Base-by-base conservation (phyloP, 2,888 invertebrate species). In the Barypeithes pellucidus region DNA sequence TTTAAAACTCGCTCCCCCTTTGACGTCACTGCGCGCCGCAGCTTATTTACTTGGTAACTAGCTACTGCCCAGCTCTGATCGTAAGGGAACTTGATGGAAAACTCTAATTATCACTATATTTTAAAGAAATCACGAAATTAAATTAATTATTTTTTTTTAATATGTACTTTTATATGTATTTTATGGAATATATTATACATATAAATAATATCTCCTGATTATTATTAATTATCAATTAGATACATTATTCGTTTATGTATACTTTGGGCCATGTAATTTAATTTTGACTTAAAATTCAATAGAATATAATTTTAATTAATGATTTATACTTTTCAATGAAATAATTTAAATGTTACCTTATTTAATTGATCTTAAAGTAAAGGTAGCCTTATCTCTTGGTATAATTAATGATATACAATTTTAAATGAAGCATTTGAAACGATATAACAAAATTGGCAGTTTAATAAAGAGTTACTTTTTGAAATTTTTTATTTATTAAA, bases 291-390 rank as follows among this genome's bases (percentile, higher is more conserved):
- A 20, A 47, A 47, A 11, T 20, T 20, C 47, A 20, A 20, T 47
- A 20, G 18, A 18, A 18, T 45, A n/a, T 43, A 14, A 3, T 36
- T 36, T 41, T 14, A 43, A 43, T 43, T 47, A 47, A 47, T 11
- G 9, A 20, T 47, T 45, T 8, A 43, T 3, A 43, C 14, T 43
- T 20, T 47, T 20, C 20, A 47, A 47, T 47, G 20, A 47, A 16
- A 20, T 47, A 20, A 47, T 47, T 47, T 20, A 47, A 47, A 47
- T 47, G 20, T 47, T 47, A 11, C 12, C 47, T 47, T 47, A 45
- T 8, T 11, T 45, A 45, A 16, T 18, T 18, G 1, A 20, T 11
- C 12, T 20, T 20, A 20, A 18, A 47, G 18, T n/a, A 16, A 9
- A 47, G 47, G 47, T 20, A 2, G 47, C 11, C 20, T 20, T 18